Percentiles rank a stretch among this genome's conserved stretches.
Evolutionary conservation across 2,797 vertebrate genomes (phyloP).

Genomic region (Xiphorhynchus erythropygius): DNA sequence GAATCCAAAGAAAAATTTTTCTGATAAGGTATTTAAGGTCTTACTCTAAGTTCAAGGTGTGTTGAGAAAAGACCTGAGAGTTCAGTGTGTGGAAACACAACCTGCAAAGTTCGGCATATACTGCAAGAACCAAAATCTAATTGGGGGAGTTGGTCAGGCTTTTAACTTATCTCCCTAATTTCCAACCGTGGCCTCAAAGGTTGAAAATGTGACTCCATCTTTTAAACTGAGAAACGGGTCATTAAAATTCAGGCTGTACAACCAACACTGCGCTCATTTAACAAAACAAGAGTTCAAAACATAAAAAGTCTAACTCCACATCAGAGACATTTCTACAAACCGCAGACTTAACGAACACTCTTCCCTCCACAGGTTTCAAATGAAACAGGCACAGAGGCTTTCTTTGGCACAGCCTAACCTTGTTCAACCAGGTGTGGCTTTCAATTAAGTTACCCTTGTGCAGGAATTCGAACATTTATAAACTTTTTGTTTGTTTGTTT

Average conservation of each 20-base stretch:
- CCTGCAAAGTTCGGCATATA: background rate
- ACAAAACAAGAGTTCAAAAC: slow-evolving; percentile 7
- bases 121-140: slow-evolving; percentile 12
- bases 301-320: background rate
- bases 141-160: background rate
- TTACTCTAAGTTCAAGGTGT: background rate
- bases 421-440: background rate
- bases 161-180: slow-evolving; percentile 9
- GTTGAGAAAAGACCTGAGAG: background rate
- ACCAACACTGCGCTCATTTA: background rate
- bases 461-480: background rate
- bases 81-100: background rate
- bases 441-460: background rate
- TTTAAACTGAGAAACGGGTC: background rate
- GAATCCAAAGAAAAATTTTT: background rate
- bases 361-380: slow-evolving; percentile 4
- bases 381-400: background rate
- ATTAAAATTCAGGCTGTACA: slow-evolving; percentile 6
- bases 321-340: slow-evolving; percentile 31
- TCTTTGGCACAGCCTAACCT: background rate
- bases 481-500: background rate
- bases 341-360: background rate
- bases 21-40: background rate
- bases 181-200: background rate
- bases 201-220: background rate